phyloP scores from a whole-genome alignment of 2,888 invertebrate genomes.

The Spodoptera exigua region DNA sequence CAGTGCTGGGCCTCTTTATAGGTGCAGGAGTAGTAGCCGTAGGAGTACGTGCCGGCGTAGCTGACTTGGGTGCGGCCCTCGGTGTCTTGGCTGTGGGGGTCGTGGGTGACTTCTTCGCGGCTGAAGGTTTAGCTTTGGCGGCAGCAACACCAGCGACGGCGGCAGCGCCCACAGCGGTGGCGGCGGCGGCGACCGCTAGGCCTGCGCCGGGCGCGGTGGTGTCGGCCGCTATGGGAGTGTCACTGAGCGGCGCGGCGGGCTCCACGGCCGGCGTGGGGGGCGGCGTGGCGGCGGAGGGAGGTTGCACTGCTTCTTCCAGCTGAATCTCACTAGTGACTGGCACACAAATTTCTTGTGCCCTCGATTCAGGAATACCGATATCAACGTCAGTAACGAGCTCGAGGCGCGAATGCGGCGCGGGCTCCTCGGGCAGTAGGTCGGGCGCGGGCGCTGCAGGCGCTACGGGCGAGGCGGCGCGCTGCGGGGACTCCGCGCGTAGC shows the following conservation, averaged over 20 bases:
- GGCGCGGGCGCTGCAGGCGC: constrained; percentile 70
- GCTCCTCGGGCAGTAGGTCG: constrained; percentile 77
- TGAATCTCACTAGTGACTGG: constrained; percentile 81
- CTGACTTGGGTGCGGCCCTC: constrained; percentile 62
- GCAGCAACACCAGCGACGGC: constrained; percentile 60
- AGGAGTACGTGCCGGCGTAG: constrained; percentile 64
- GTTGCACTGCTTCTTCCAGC: constrained; percentile 71
- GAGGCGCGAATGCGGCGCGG: constrained; percentile 57
- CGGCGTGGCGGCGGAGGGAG: constrained; percentile 63
- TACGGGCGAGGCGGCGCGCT: constrained; percentile 22
- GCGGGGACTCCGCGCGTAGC: constrained; percentile 4
- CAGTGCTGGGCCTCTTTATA: constrained; percentile 55
- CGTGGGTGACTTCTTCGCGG: constrained; percentile 66
- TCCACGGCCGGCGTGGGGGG: constrained; percentile 67
- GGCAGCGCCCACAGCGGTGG: constrained; percentile 62
- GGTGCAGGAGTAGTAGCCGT: constrained; percentile 60
- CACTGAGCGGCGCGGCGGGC: constrained; percentile 59
- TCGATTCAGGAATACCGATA: constrained; percentile 79
- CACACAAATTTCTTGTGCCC: constrained; percentile 85
- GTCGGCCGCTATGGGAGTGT: constrained; percentile 61
- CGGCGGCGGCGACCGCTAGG: constrained; percentile 56
- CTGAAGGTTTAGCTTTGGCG: constrained; percentile 55
- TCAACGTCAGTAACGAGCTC: constrained; percentile 83
- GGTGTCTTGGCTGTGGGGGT: constrained; percentile 67
- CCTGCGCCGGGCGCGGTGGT: constrained; percentile 49